Conservation (phyloP, 2,888 invertebrate species). For the Aproaerema taeniolella region DNA sequence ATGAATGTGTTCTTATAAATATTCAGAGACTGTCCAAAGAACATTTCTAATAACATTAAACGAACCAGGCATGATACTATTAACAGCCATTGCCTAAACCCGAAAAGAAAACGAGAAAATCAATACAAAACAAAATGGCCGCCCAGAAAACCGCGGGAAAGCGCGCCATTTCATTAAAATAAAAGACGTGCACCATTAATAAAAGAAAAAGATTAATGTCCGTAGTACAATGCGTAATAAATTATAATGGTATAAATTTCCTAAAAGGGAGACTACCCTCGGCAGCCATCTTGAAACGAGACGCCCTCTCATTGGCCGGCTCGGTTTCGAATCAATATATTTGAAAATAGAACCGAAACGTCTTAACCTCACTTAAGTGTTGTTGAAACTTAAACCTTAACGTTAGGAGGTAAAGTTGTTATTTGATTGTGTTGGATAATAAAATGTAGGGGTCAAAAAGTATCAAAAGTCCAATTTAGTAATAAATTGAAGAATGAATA, state of each 20-base stretch:
- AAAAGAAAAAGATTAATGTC: slow-evolving; percentile 76
- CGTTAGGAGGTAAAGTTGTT: no score
- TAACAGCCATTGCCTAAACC: slow-evolving; percentile 1
- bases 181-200: slow-evolving; percentile 69
- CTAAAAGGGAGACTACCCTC: slow-evolving; percentile 53
- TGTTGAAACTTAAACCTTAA: neutral
- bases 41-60: neutral
- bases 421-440: no score
- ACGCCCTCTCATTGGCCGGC: slow-evolving; percentile 52
- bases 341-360: slow-evolving; percentile 23
- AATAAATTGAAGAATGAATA: no score
- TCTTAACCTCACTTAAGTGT: slow-evolving; percentile 14
- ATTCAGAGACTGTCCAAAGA: no score
- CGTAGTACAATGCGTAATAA: slow-evolving; percentile 70
- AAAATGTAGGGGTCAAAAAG: no score
- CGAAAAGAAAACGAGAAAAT: no score
- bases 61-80: neutral
- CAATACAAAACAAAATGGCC: slow-evolving; percentile 54
- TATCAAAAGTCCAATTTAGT: no score
- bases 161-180: slow-evolving; percentile 66
- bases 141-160: slow-evolving; percentile 41
- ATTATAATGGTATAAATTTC: slow-evolving; percentile 63
- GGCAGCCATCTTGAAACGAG: slow-evolving; percentile 55
- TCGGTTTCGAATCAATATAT: slow-evolving; percentile 60
- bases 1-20: no score